Conservation (phyloP, 2,888 invertebrate species). For the Eremobia ochroleuca region DNA sequence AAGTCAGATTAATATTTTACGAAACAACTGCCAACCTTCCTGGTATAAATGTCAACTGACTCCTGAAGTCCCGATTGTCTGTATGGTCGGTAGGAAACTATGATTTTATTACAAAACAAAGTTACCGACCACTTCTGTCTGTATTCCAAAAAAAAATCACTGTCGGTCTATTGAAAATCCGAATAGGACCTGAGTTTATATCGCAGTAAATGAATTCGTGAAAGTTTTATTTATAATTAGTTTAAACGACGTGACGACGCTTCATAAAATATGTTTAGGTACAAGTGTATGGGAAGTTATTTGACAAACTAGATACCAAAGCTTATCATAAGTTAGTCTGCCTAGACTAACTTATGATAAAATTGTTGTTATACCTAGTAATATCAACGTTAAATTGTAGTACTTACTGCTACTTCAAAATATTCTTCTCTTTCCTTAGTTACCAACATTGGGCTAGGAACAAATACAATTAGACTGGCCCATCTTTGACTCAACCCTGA, state of each 20-base stretch:
- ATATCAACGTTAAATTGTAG: background rate
- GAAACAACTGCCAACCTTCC: background rate
- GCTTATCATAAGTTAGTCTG: background rate
- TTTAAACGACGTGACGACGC: background rate
- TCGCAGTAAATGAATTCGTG: background rate
- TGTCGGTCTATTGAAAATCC: no score
- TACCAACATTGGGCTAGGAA: background rate
- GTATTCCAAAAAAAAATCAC: no score
- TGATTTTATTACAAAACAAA: background rate
- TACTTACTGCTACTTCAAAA: background rate
- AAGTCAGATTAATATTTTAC: no score
- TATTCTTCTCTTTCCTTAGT: background rate
- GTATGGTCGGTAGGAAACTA: no score
- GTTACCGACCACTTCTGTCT: no score
- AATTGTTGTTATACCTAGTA: background rate
- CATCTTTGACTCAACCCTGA: background rate
- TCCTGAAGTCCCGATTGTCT: no score
- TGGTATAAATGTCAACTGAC: background rate
- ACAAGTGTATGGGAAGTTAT: background rate
- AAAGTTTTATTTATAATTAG: background rate
- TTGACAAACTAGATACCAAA: background rate
- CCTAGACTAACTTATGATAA: background rate
- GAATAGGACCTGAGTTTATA: background rate
- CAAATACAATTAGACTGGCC: background rate
- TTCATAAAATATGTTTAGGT: background rate